Conservation (phyloP, 2,113 vertebrate species). For the Galeopterus variegatus region DNA sequence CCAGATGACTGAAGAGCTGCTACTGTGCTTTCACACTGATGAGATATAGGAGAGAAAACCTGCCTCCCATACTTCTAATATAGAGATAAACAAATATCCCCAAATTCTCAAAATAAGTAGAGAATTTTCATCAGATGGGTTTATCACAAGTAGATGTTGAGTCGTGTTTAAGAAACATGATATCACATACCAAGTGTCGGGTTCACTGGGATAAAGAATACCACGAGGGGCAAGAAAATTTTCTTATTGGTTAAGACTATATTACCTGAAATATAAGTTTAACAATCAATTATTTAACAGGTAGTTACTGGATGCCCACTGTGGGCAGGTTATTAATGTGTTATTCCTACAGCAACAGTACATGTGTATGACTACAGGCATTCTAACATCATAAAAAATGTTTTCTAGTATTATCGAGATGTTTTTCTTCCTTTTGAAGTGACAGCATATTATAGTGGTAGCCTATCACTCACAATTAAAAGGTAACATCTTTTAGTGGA, state of each 20-base stretch:
- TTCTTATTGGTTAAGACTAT: background rate
- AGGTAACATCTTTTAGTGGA: background rate
- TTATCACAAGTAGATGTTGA: background rate
- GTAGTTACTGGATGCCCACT: background rate
- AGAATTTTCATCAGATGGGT: background rate
- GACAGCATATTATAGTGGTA: slow-evolving; percentile 34
- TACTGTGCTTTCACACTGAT: background rate
- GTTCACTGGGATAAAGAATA: background rate
- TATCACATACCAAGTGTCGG: background rate
- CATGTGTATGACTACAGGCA: background rate
- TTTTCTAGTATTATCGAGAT: background rate
- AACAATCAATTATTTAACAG: background rate
- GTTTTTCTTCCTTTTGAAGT: background rate
- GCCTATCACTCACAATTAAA: background rate
- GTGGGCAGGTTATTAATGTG: background rate
- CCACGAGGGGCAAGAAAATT: background rate
- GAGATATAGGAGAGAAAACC: background rate
- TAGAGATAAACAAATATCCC: background rate
- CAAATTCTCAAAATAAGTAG: background rate
- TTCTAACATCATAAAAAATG: background rate
- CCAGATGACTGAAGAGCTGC: background rate
- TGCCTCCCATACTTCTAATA: background rate
- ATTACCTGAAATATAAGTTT: background rate
- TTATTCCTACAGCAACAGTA: background rate
- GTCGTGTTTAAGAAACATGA: slow-evolving; percentile 11